A percentile compares a stretch with the other conserved stretches of the same genome.
phyloP scores from a whole-genome alignment of 2,797 vertebrate genomes.

The Heliangelus exortis region DNA sequence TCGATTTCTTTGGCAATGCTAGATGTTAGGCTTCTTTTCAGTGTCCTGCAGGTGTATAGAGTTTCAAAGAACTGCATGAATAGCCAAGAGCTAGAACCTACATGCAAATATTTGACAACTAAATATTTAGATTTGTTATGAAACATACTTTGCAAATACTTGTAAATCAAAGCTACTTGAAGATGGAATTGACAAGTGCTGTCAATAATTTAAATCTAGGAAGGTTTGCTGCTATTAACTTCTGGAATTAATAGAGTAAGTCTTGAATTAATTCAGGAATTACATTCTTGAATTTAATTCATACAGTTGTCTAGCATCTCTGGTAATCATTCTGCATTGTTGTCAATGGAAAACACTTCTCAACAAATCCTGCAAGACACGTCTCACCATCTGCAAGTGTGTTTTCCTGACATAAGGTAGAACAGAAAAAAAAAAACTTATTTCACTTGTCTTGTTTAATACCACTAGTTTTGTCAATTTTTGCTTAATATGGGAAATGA shows the following conservation, averaged over 20 bases:
- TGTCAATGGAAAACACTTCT: background rate
- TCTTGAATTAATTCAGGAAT: background rate
- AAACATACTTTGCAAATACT: constrained; percentile 40
- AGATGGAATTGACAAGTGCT: background rate
- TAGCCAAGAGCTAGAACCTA: background rate
- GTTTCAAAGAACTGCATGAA: background rate
- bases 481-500: background rate
- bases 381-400: background rate
- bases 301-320: background rate
- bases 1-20: background rate
- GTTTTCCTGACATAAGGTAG: background rate
- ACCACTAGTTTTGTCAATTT: background rate
- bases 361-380: background rate
- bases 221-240: constrained; percentile 2
- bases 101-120: background rate
- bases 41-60: background rate
- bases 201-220: constrained; percentile 1
- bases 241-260: background rate
- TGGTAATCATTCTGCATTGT: background rate
- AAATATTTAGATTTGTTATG: background rate
- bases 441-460: background rate
- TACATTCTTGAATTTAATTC: background rate
- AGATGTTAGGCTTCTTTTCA: background rate
- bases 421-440: background rate
- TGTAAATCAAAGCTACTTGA: constrained; percentile 31